phyloP scores from a whole-genome alignment of 2,888 invertebrate species.

The Meteorus cinctellus region DNA sequence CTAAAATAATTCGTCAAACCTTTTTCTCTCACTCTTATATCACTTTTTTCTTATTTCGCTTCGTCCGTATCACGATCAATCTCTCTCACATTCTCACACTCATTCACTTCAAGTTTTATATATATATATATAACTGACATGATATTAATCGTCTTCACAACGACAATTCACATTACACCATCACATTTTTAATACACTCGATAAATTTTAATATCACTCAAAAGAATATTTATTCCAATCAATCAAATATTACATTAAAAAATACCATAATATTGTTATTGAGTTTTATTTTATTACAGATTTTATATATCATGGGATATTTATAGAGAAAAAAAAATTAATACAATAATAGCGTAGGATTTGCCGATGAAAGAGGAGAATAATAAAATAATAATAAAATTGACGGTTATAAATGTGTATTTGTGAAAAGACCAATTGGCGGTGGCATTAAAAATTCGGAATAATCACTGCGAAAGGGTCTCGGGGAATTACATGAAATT shows the following conservation, averaged over 20 bases:
- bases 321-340: neutral
- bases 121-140: neutral
- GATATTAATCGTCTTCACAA: neutral
- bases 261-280: neutral
- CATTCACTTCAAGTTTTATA: neutral
- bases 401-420: neutral
- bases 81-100: constrained; percentile 23
- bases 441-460: constrained; percentile 44
- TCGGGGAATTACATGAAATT: constrained; percentile 45
- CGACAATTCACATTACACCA: constrained; percentile 8
- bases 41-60: constrained; percentile 49
- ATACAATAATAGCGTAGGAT: neutral
- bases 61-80: constrained; percentile 42
- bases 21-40: constrained; percentile 24
- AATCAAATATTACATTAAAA: constrained; percentile 1
- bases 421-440: constrained; percentile 7
- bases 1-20: constrained; percentile 45
- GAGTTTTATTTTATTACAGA: neutral
- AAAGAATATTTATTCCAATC: neutral
- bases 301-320: neutral
- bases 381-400: constrained; percentile 16
- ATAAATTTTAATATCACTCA: neutral
- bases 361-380: neutral
- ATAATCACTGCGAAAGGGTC: constrained; percentile 44
- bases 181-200: constrained; percentile 2